These are phyloP conservation scores for Vultur gryphus DNA, from an alignment of 2,797 vertebrate genomes.

Conservation along the genomic window DNA sequence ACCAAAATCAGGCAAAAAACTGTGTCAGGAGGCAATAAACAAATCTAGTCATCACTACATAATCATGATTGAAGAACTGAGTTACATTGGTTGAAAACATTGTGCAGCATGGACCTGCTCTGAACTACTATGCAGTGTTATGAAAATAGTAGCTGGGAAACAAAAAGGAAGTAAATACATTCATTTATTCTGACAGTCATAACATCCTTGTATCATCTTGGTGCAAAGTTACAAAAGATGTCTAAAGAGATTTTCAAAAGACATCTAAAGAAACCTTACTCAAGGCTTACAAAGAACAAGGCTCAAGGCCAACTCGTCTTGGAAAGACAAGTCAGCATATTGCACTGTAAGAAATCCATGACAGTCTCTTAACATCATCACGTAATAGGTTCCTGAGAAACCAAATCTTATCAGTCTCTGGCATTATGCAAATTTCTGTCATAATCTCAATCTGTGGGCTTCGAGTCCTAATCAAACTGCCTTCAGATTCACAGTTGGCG, in stretches of 20 bases:
- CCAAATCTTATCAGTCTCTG: slow-evolving; percentile 68
- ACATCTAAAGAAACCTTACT: slow-evolving; percentile 65
- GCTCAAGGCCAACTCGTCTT: slow-evolving; percentile 68
- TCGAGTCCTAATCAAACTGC: slow-evolving; percentile 67
- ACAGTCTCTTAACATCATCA: slow-evolving; percentile 70
- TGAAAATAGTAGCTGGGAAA: slow-evolving; percentile 55
- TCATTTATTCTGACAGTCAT: slow-evolving; percentile 71
- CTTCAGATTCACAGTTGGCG: slow-evolving; percentile 64
- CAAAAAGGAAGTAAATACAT: slow-evolving; percentile 61
- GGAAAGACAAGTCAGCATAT: slow-evolving; percentile 71
- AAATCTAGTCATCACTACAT: slow-evolving; percentile 1
- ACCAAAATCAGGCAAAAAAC: not conserved
- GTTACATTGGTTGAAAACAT: not conserved
- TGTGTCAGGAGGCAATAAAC: not conserved
- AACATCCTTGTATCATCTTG: slow-evolving; percentile 63
- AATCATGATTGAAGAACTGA: not conserved
- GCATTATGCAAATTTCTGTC: slow-evolving; percentile 70
- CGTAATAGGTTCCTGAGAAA: slow-evolving; percentile 69
- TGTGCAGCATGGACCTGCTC: slow-evolving; percentile 14
- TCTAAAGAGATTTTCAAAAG: slow-evolving; percentile 68
- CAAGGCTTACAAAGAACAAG: slow-evolving; percentile 62
- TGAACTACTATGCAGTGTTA: slow-evolving; percentile 50
- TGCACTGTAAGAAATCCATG: slow-evolving; percentile 68
- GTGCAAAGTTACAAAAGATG: slow-evolving; percentile 67
- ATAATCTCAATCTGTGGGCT: slow-evolving; percentile 70